Evolutionary conservation across 2,888 invertebrate species (phyloP).

Genomic region (Lithodes maja): DNA sequence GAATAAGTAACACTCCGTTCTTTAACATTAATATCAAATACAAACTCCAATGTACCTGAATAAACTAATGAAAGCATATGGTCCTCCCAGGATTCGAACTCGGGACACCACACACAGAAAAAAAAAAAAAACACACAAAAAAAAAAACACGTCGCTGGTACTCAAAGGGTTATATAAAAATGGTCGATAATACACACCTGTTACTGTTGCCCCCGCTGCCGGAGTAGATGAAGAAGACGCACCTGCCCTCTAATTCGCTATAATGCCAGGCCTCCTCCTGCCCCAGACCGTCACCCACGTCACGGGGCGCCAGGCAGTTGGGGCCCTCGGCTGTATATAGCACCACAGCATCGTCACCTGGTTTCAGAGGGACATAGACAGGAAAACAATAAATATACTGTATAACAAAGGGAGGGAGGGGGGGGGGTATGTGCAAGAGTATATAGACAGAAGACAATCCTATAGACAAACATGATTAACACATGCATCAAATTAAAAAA

Average conservation of each 20-base stretch:
- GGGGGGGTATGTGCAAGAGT: not conserved
- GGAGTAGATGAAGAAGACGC: slow-evolving; percentile 57
- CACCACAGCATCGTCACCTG: not conserved
- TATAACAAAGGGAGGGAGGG: not conserved
- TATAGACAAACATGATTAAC: too few relatives aligned
- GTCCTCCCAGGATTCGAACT: too few relatives aligned
- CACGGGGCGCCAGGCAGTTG: slow-evolving; percentile 27
- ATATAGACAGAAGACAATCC: too few relatives aligned
- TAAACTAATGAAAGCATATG: too few relatives aligned
- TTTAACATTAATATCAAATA: too few relatives aligned
- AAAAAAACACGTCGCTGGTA: too few relatives aligned
- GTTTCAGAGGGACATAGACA: not conserved
- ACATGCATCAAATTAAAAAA: too few relatives aligned
- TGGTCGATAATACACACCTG: slow-evolving; percentile 29
- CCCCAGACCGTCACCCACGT: slow-evolving; percentile 29
- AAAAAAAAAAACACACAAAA: too few relatives aligned
- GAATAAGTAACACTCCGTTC: too few relatives aligned
- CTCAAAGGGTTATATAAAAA: too few relatives aligned
- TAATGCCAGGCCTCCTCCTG: slow-evolving; percentile 60
- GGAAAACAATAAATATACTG: not conserved
- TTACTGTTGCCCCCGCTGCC: slow-evolving; percentile 52
- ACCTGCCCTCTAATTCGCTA: slow-evolving; percentile 5
- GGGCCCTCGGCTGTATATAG: not conserved
- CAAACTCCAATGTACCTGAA: too few relatives aligned
- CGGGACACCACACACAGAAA: too few relatives aligned